phyloP scores from a whole-genome alignment of 2,888 invertebrate genomes.

The Capitulum mitella region DNA sequence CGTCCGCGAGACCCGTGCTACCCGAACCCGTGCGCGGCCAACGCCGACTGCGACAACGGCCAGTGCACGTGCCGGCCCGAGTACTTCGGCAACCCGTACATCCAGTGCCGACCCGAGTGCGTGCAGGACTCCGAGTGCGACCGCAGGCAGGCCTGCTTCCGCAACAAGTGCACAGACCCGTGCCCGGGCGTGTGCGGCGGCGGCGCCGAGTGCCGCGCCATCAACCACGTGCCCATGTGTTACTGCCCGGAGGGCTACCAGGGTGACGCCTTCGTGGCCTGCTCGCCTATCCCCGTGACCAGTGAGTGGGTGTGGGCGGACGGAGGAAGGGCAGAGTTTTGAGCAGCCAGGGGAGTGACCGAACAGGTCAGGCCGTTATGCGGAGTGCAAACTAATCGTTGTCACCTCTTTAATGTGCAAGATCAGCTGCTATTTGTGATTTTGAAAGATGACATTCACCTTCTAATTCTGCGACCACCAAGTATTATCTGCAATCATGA shows the following conservation, averaged over 20 bases:
- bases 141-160: conserved; percentile 58
- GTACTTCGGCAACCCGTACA: conserved; percentile 67
- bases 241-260: conserved; percentile 52
- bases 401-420: too few species aligned
- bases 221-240: conserved; percentile 69
- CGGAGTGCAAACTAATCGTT: too few species aligned
- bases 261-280: conserved; percentile 38
- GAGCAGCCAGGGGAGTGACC: too few species aligned
- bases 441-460: too few species aligned
- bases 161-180: conserved; percentile 40
- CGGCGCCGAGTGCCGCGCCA: conserved; percentile 65
- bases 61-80: conserved; percentile 69
- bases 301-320: neutral
- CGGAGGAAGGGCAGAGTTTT: too few species aligned
- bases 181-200: conserved; percentile 53
- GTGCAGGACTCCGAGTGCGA: conserved; percentile 63
- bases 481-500: too few species aligned
- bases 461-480: too few species aligned
- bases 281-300: conserved; percentile 29
- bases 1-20: conserved; percentile 57
- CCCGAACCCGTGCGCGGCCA: conserved; percentile 67
- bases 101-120: conserved; percentile 54
- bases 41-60: conserved; percentile 69
- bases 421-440: too few species aligned
- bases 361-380: too few species aligned